These are phyloP conservation scores for Peucedramus taeniatus DNA, from an alignment of 2,113 vertebrate genomes.

Conservation along the genomic window DNA sequence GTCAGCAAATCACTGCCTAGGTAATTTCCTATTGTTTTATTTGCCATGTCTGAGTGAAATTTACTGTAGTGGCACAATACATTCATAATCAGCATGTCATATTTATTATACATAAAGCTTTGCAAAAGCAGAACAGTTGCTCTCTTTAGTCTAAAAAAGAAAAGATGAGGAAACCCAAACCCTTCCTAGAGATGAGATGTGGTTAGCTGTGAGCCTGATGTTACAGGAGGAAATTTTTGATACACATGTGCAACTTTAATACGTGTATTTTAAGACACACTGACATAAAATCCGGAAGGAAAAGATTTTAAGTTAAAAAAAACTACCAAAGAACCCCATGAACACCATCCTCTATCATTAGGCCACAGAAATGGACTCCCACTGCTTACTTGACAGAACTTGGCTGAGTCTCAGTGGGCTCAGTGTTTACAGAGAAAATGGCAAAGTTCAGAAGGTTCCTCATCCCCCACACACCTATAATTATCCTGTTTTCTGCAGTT, in stretches of 20 bases:
- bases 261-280: neutral
- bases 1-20: neutral
- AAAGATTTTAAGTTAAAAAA: neutral
- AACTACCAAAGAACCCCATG: neutral
- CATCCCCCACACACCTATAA: conserved; percentile 25
- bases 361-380: neutral
- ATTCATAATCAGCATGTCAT: neutral
- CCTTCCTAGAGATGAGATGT: neutral
- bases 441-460: conserved; percentile 50
- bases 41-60: neutral
- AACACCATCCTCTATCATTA: neutral
- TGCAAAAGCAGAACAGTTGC: neutral
- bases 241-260: neutral
- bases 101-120: neutral
- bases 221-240: neutral
- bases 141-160: neutral
- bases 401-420: neutral
- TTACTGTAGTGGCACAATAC: neutral
- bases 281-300: neutral
- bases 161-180: neutral
- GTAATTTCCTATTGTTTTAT: neutral
- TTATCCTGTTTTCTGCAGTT: conserved; percentile 47
- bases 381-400: neutral
- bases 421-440: conserved; percentile 15
- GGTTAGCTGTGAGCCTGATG: neutral